Evolutionary conservation across 2,888 invertebrate species (phyloP), one percentile per base, ranked within the genome.

Genomic region (Hesperia comma): DNA sequence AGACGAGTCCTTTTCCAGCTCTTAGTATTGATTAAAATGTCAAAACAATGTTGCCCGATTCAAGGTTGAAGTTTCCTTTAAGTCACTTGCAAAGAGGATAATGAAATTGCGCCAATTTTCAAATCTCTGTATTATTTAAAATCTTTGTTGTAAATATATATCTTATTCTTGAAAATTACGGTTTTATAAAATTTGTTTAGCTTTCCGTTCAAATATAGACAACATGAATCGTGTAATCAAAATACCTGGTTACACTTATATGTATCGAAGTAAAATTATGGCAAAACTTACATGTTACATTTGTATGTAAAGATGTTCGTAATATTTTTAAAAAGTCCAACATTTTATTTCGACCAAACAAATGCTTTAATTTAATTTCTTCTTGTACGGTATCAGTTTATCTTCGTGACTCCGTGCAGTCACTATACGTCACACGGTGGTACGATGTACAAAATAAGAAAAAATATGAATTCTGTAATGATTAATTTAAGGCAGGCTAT

Each of bases 371-470:
- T 26, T 32, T 62, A 32, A 43, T 54, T 62, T 54, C 41, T 41
- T 26, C 26, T 62, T 41, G 41, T 54, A 51, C 32, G 19, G 19
- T 49, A 49, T 49, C 17, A 58, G 58, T 58, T 26, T 64, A 64
- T 64, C 66, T 62, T 55, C 46, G 55, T 49, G 37, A 55, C 14
- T 55, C 19, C 49, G 46, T 63, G 49, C 68, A 70, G 67, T 66
- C 40, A 57, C 61, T 33, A 74, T 80, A 86, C 87, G 87, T 87
- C 86, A 87, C 78, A 79, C 77, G 77, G 80, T 85, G 81, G 82
- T 79, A 77, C 78, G 84, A 86, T 82, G 73, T 75, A 75, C 68
- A 74, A 74, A 73, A 75, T 72, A 78, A 77, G 77, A 75, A 78
- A 71, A 71, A 72, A 41, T 68, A 41, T 66, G 8, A 70, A 69